Evolutionary conservation across 2,797 vertebrate genomes (phyloP).

Genomic region (Xyrichtys novacula): DNA sequence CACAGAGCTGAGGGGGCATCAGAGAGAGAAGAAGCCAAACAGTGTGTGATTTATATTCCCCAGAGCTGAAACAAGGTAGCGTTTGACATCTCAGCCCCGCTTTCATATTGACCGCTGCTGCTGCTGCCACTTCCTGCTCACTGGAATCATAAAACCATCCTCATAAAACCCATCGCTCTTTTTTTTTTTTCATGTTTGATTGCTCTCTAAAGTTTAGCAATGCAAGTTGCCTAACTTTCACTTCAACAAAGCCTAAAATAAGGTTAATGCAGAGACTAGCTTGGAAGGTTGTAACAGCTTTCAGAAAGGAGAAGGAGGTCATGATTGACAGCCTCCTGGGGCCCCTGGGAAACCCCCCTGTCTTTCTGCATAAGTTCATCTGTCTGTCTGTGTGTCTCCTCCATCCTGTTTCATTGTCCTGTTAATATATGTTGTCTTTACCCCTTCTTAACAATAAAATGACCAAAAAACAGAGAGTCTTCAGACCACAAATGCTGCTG

Average conservation of each 20-base stretch:
- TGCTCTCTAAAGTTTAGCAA: slow-evolving; percentile 30
- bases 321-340: slow-evolving; percentile 62
- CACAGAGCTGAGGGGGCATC: slow-evolving; percentile 73
- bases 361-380: slow-evolving; percentile 62
- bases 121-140: slow-evolving; percentile 65
- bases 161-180: slow-evolving; percentile 51
- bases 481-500: slow-evolving; percentile 47
- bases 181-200: slow-evolving; percentile 16
- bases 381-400: slow-evolving; percentile 49
- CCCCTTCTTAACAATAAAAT: slow-evolving; percentile 19
- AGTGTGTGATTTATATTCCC: slow-evolving; percentile 80
- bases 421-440: slow-evolving; percentile 69
- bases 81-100: slow-evolving; percentile 64
- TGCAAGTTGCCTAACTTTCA: slow-evolving; percentile 42
- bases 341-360: slow-evolving; percentile 33
- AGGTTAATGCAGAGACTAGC: slow-evolving; percentile 32
- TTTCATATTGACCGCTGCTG: slow-evolving; percentile 71
- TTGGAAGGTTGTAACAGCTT: slow-evolving; percentile 39
- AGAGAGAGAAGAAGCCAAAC: slow-evolving; percentile 70
- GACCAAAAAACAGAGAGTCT: slow-evolving; percentile 18
- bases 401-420: slow-evolving; percentile 70
- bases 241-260: slow-evolving; percentile 27
- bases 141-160: slow-evolving; percentile 64
- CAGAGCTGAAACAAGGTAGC: slow-evolving; percentile 77
- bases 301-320: slow-evolving; percentile 37